Base-by-base conservation (phyloP, 2,113 vertebrate genomes). In the Rhabdornis inornatus region DNA sequence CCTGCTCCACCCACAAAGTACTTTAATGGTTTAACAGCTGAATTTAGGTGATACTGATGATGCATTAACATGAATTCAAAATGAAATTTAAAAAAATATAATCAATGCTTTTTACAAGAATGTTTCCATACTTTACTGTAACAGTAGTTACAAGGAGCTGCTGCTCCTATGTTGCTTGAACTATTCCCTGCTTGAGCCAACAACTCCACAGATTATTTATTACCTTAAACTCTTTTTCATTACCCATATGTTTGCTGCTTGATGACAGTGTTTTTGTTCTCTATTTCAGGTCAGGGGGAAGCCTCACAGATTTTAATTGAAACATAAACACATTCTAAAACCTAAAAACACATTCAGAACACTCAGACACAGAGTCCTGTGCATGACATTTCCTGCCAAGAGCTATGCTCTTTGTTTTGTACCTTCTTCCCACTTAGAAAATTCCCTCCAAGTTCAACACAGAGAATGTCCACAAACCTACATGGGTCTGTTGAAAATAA, bases 301-400 rank as follows among this genome's bases (percentile, higher is more conserved):
- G 7, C 7, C 47, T 23, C 14, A 56, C 31, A 70, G 30, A 45
- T 60, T 83, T 77, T 18, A 76, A 72, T 3, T 65, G 55, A 83
- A 94, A 80, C 13, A 63, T 68, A 47, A 85, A 87, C 39, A n/a
- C 10, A 23, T 92, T 93, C 57, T 65, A 20, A 80, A 83, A 56
- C 14, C 14, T 49, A 37, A 89, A 68, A 61, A n/a, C 8, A 60
- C 6, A 8, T 88, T 80, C 61, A 72, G 20, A 88, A 57, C 45
- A 49, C 0, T 3, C 47, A 60, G 37, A 71, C 28, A 44, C 0
- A 0, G 35, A 64, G 37, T 39, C 19, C 17, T 69, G 59, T n/a
- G 19, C 2, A 0, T 53, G 53, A 49, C 6, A 12, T 63, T 85
- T 63, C 35, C 61, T 83, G 24, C 42, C 61, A 21, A 65, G 45